phyloP scores from a whole-genome alignment of 2,888 invertebrate genomes.

The Loripinus fragilis region DNA sequence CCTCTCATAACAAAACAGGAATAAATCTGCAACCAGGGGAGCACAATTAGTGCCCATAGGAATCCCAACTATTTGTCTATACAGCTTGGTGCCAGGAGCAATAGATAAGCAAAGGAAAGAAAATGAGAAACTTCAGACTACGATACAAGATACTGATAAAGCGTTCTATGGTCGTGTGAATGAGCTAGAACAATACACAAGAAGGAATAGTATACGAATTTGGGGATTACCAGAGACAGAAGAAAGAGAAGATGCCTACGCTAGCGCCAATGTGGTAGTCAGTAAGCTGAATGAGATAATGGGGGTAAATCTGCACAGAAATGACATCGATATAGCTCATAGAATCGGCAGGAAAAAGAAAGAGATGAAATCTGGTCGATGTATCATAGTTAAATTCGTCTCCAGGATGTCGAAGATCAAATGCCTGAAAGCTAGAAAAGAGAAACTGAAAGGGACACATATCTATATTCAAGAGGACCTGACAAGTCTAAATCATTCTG shows the following conservation, averaged over 20 bases:
- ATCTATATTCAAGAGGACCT: conserved; percentile 18
- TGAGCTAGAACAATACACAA: conserved; percentile 10
- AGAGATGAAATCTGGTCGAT: background rate
- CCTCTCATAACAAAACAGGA: no score
- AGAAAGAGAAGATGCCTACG: background rate
- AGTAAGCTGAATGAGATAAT: background rate
- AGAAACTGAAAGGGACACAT: background rate
- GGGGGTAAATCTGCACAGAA: background rate
- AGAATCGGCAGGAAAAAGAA: background rate
- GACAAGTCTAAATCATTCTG: background rate
- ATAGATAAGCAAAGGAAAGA: background rate
- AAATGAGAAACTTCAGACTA: background rate
- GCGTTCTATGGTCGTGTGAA: conserved; percentile 3
- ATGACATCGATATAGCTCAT: conserved; percentile 16
- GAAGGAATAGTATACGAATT: conserved; percentile 4
- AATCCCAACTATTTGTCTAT: no score
- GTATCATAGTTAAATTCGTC: conserved; percentile 15
- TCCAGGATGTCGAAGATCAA: background rate
- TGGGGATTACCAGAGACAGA: background rate
- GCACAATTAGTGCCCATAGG: no score
- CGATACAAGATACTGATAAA: background rate
- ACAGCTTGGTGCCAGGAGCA: background rate
- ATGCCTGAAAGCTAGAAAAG: conserved; percentile 1
- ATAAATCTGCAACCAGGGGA: no score
- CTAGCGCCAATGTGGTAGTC: background rate